phyloP scores from a whole-genome alignment of 2,888 invertebrate species.

The Amblyteles armatorius region DNA sequence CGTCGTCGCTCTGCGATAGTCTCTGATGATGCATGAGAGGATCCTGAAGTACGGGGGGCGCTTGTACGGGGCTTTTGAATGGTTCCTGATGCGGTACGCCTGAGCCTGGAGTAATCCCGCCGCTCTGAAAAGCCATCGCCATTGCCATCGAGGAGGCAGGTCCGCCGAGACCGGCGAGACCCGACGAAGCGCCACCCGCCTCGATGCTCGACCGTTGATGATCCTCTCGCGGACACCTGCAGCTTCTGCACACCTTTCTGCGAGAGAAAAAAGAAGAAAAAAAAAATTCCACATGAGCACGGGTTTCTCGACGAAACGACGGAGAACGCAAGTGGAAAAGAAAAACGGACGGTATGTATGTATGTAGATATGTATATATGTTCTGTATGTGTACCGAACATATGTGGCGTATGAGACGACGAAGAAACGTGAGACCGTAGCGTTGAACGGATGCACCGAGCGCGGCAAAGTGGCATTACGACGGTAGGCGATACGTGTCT shows the following conservation, averaged over 20 bases:
- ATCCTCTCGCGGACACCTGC: conserved; percentile 88
- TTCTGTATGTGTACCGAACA: not conserved
- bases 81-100: conserved; percentile 83
- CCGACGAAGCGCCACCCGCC: conserved; percentile 78
- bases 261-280: conserved; percentile 80
- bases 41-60: conserved; percentile 80
- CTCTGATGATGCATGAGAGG: conserved; percentile 88
- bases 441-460: conserved; percentile 31
- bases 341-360: conserved; percentile 1
- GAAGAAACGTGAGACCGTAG: conserved; percentile 60
- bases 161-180: conserved; percentile 75
- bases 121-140: conserved; percentile 82
- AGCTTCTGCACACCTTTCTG: conserved; percentile 94
- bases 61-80: conserved; percentile 82
- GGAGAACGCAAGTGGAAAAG: conserved; percentile 30
- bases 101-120: conserved; percentile 84
- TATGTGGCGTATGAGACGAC: not conserved
- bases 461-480: conserved; percentile 61
- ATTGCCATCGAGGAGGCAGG: conserved; percentile 81
- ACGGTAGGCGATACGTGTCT: conserved; percentile 66
- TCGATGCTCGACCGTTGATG: conserved; percentile 82
- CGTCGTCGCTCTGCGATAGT: conserved; percentile 97
- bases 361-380: too few relatives aligned
- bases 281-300: conserved; percentile 23
- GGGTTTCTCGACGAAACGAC: conserved; percentile 29